Evolutionary conservation across 2,113 vertebrate genomes (phyloP).

Genomic region (Polyodon spathula): DNA sequence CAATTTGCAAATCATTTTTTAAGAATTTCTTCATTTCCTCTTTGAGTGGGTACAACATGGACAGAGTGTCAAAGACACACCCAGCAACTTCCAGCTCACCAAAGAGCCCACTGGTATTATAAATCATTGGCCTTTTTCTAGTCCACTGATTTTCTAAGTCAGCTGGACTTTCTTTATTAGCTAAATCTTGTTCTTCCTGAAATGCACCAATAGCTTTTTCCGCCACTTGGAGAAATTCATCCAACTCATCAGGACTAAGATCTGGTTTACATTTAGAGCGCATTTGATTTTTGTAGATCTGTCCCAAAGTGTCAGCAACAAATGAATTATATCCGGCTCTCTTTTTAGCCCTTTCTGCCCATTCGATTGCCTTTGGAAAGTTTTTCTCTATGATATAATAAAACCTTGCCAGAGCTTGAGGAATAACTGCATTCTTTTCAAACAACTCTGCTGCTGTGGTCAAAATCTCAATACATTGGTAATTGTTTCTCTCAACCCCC

Average conservation of each 20-base stretch:
- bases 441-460: conserved; percentile 19
- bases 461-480: conserved; percentile 3
- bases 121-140: no score
- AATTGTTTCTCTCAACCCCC: fast-evolving
- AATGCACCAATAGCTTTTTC: conserved; percentile 22
- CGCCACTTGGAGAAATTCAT: conserved; percentile 13
- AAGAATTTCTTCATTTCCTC: no score
- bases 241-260: conserved; percentile 9
- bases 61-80: no score
- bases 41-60: no score
- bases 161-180: conserved; percentile 14
- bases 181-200: conserved; percentile 20
- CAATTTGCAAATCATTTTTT: no score
- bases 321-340: conserved; percentile 24
- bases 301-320: conserved; percentile 37
- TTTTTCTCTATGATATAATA: neutral
- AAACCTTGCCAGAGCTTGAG: conserved; percentile 34
- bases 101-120: no score
- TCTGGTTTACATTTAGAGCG: conserved; percentile 12
- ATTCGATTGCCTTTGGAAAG: conserved; percentile 20
- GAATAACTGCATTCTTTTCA: neutral
- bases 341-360: conserved; percentile 21
- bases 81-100: no score
- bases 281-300: conserved; percentile 31
- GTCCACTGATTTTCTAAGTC: conserved; percentile 15